Conservation (phyloP, 2,113 vertebrate genomes). For the Eubucco bourcierii region DNA sequence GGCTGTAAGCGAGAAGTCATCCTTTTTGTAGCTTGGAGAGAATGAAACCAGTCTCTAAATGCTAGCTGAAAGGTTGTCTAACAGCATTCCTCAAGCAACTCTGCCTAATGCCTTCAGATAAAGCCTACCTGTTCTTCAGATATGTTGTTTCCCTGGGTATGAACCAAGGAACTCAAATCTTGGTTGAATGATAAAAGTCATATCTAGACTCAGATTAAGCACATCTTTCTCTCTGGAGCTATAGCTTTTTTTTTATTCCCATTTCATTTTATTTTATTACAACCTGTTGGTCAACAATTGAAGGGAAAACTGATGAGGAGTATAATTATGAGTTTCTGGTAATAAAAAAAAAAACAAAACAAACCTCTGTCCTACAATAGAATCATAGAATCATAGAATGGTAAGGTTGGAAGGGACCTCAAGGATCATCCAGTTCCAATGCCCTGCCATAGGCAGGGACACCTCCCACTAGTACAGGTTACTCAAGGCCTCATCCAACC, state of each 20-base stretch:
- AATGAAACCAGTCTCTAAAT: neutral
- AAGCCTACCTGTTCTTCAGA: neutral
- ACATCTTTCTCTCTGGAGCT: neutral
- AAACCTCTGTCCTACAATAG: neutral
- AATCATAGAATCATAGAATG: no score
- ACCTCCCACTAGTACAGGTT: no score
- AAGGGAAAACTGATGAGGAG: neutral
- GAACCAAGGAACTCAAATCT: neutral
- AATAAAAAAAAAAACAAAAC: no score
- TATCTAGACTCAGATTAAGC: neutral
- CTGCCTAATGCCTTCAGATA: neutral
- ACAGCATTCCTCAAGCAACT: neutral
- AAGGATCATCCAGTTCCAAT: no score
- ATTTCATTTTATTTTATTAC: neutral
- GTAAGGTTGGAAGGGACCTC: no score
- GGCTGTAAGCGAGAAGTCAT: neutral
- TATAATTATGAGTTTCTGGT: no score
- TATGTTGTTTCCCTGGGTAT: neutral
- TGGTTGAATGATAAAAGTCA: neutral
- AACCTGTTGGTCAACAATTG: neutral
- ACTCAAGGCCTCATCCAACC: no score
- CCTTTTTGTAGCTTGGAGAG: neutral
- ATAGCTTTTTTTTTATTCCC: neutral
- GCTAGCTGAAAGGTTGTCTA: neutral
- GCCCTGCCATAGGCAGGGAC: no score